These are phyloP conservation scores for Zaprionus inermis DNA, from an alignment of 1,140 invertebrate genomes.

Conservation along the genomic window DNA sequence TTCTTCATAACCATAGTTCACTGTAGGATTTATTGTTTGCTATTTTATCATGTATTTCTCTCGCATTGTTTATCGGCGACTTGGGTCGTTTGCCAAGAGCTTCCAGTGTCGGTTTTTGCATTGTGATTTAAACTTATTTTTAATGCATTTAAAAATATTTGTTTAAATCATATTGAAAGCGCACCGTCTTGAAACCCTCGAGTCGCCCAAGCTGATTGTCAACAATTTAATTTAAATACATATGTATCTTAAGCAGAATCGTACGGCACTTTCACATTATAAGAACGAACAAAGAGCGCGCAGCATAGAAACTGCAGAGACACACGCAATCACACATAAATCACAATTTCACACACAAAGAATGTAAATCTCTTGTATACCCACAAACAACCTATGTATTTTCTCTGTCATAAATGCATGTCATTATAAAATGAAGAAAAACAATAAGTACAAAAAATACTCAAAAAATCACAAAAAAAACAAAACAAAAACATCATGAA, in stretches of 20 bases:
- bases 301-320: conserved; percentile 76
- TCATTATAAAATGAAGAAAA: conserved; percentile 83
- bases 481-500: conserved; percentile 28
- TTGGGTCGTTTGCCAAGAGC: conserved; percentile 49
- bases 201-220: conserved; percentile 61
- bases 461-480: conserved; percentile 49
- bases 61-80: conserved; percentile 43
- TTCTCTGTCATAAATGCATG: conserved; percentile 83
- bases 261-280: conserved; percentile 70
- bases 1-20: conserved; percentile 63
- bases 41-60: conserved; percentile 46
- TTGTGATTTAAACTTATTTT: conserved; percentile 71
- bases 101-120: conserved; percentile 27
- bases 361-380: conserved; percentile 75
- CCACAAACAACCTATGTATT: conserved; percentile 46
- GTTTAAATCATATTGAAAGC: conserved; percentile 66
- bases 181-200: conserved; percentile 49
- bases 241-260: conserved; percentile 69
- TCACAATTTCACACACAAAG: conserved; percentile 61
- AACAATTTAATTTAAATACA: conserved; percentile 71
- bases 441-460: conserved; percentile 64
- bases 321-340: conserved; percentile 35
- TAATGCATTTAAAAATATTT: conserved; percentile 73
- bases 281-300: conserved; percentile 51
- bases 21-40: conserved; percentile 66